These are phyloP conservation scores for Crotalus helleri DNA, from an alignment of 2,113 vertebrate genomes.

Conservation along the genomic window DNA sequence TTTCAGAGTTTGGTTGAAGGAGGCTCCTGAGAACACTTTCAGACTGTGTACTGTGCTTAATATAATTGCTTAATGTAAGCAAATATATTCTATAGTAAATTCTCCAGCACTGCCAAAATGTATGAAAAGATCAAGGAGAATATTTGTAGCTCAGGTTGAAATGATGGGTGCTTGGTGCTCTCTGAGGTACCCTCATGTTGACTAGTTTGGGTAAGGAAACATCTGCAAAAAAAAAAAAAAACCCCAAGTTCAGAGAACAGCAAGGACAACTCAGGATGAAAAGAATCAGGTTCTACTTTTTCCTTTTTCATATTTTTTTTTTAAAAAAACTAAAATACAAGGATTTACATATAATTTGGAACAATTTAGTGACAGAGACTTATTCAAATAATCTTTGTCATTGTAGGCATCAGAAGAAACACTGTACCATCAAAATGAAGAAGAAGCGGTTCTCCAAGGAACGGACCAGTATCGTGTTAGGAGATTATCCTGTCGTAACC, in stretches of 20 bases:
- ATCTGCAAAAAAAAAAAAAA: not conserved
- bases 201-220: not conserved
- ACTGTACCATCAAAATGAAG: constrained; percentile 71
- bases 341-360: not conserved
- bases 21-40: not conserved
- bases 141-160: not conserved
- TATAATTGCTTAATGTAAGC: not conserved
- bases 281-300: not conserved
- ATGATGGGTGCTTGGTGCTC: not conserved
- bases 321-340: not conserved
- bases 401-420: constrained; percentile 82
- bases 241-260: not conserved
- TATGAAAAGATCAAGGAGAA: not conserved
- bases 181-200: not conserved
- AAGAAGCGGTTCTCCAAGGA: constrained; percentile 71
- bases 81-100: not conserved
- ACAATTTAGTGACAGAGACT: not conserved
- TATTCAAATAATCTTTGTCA: not conserved
- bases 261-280: not conserved
- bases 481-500: constrained; percentile 82
- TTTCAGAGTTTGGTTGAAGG: not conserved
- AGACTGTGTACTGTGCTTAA: not conserved
- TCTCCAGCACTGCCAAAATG: not conserved
- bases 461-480: constrained; percentile 86
- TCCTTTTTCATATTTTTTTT: not conserved